phyloP scores from a whole-genome alignment of 2,113 vertebrate species.

The Misgurnus anguillicaudatus region DNA sequence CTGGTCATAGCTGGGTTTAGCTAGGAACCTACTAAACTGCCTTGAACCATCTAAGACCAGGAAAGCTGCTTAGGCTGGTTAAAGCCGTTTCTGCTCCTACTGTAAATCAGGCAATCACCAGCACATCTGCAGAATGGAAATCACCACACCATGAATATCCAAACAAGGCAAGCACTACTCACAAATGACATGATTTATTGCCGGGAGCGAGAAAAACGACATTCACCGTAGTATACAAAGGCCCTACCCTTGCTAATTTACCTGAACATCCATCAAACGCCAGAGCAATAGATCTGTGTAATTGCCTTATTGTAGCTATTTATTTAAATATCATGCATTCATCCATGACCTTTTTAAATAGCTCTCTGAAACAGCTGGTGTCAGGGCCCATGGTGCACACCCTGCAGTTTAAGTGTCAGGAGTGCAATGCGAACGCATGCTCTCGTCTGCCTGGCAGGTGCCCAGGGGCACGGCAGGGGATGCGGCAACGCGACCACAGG shows the following conservation, averaged over 20 bases:
- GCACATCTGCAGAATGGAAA: not conserved
- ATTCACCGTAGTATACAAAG: not conserved
- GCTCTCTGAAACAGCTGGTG: slow-evolving; percentile 55
- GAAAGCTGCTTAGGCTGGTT: not conserved
- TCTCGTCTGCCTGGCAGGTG: slow-evolving; percentile 50
- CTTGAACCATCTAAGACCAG: too few relatives aligned
- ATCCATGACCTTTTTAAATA: slow-evolving; percentile 61
- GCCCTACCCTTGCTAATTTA: slow-evolving; percentile 31
- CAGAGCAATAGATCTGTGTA: slow-evolving; percentile 49
- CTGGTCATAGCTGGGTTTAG: too few relatives aligned
- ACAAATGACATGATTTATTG: slow-evolving; percentile 39
- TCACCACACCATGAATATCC: not conserved
- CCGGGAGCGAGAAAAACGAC: not conserved
- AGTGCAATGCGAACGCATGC: slow-evolving; percentile 31
- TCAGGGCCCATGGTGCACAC: slow-evolving; percentile 39
- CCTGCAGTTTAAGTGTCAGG: slow-evolving; percentile 47
- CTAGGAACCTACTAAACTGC: too few relatives aligned
- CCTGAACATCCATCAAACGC: slow-evolving; percentile 15
- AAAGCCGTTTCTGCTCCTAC: not conserved
- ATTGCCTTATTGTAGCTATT: slow-evolving; percentile 45
- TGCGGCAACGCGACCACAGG: slow-evolving; percentile 37
- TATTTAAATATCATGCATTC: slow-evolving; percentile 51
- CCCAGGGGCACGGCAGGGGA: slow-evolving; percentile 48
- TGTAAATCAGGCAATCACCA: not conserved
- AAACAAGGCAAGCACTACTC: slow-evolving; percentile 8